Conservation (phyloP, 2,888 invertebrate genomes). For the Aphodius granarius region DNA sequence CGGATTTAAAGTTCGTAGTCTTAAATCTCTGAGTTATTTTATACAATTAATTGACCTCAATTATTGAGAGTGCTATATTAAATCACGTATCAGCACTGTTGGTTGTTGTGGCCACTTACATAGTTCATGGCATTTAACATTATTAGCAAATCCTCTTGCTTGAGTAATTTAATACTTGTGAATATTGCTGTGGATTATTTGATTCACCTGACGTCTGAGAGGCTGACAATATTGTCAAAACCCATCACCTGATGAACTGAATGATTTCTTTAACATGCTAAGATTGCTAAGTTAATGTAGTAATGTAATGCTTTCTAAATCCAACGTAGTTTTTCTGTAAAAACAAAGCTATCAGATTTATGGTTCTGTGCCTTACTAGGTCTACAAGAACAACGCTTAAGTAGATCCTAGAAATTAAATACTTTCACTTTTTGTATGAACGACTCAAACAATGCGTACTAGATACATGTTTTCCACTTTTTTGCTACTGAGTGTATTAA, state of each 20-base stretch:
- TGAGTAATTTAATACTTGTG: no score
- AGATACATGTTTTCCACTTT: no score
- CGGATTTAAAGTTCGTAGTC: background rate
- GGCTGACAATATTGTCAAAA: no score
- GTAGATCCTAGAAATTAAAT: background rate
- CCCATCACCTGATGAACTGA: no score
- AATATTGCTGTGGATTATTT: no score
- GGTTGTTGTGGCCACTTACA: background rate
- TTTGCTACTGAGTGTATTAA: no score
- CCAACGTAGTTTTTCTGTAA: background rate
- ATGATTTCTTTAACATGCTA: no score
- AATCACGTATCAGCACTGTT: background rate
- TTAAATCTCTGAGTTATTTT: conserved; percentile 6
- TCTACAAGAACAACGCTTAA: background rate
- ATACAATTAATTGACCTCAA: background rate
- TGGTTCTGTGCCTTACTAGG: background rate
- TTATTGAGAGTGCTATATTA: background rate
- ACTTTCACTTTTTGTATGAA: background rate
- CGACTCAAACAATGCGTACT: no score
- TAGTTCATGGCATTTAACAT: no score
- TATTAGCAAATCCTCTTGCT: no score
- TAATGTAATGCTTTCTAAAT: conserved; percentile 12
- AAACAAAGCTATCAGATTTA: conserved; percentile 9
- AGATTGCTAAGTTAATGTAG: no score
- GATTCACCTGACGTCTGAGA: no score